These are phyloP conservation scores for Kryptolebias ocellatus DNA, from an alignment of 2,797 vertebrate species.

Conservation along the genomic window DNA sequence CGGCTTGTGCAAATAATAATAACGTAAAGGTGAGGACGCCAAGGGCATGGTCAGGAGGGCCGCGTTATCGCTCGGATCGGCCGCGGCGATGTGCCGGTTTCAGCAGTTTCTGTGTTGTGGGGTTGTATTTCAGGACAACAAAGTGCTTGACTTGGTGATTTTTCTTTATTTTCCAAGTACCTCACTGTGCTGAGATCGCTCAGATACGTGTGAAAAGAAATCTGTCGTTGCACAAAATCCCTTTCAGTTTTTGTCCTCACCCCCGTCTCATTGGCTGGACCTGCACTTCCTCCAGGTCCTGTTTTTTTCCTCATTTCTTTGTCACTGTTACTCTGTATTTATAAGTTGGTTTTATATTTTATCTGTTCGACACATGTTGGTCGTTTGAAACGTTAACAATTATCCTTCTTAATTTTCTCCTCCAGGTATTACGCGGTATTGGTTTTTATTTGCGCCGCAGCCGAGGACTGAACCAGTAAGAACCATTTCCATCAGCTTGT, in stretches of 20 bases:
- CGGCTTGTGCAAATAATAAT: neutral
- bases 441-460: slow-evolving; percentile 42
- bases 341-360: neutral
- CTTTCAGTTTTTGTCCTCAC: slow-evolving; percentile 39
- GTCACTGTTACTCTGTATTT: neutral
- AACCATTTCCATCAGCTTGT: slow-evolving; percentile 60
- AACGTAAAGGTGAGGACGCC: neutral
- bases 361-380: neutral
- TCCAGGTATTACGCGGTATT: slow-evolving; percentile 45
- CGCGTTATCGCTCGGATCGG: slow-evolving; percentile 1
- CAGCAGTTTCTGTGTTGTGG: slow-evolving; percentile 58
- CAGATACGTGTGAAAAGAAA: slow-evolving; percentile 37
- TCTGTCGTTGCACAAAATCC: slow-evolving; percentile 30
- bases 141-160: slow-evolving; percentile 20
- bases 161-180: slow-evolving; percentile 7
- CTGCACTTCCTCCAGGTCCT: slow-evolving; percentile 23
- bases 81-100: slow-evolving; percentile 31
- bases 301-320: neutral
- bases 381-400: neutral
- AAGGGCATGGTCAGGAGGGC: neutral
- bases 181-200: slow-evolving; percentile 27
- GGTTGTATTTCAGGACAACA: slow-evolving; percentile 44
- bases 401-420: slow-evolving; percentile 17
- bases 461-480: slow-evolving; percentile 41
- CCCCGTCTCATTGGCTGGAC: slow-evolving; percentile 6